Percentiles rank a stretch among this genome's conserved stretches.
Conservation (phyloP, 2,797 vertebrate genomes). For the Lophius americanus region DNA sequence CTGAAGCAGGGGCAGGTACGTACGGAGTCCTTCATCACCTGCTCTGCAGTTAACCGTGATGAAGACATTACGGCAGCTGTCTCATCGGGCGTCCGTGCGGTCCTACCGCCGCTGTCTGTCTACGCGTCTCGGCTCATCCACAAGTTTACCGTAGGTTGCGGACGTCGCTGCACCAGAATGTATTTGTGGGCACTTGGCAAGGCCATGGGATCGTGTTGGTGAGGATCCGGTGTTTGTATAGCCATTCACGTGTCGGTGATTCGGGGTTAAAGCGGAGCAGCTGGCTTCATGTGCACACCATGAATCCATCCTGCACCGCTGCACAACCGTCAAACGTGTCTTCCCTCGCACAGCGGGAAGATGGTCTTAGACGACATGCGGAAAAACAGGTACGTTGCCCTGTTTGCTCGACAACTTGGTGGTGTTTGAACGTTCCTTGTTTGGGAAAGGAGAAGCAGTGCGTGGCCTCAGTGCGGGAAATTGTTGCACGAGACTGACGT, state of each 20-base stretch:
- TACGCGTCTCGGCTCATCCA: constrained; percentile 58
- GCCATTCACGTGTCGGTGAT: constrained; percentile 14
- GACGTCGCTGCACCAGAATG: constrained; percentile 41
- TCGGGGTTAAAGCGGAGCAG: constrained; percentile 10
- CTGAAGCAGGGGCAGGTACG: constrained; percentile 46
- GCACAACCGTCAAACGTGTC: neutral
- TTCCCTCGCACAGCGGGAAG: neutral
- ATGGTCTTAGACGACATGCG: neutral
- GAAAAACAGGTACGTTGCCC: neutral
- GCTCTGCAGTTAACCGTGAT: constrained; percentile 8
- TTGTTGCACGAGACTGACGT: constrained; percentile 33
- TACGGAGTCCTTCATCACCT: neutral
- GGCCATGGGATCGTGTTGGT: neutral
- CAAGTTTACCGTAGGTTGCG: constrained; percentile 66
- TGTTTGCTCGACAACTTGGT: neutral
- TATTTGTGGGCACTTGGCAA: neutral
- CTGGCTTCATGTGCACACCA: constrained; percentile 34
- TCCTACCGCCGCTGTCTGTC: constrained; percentile 54
- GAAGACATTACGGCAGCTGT: constrained; percentile 29
- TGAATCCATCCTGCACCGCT: constrained; percentile 3
- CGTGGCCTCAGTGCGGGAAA: constrained; percentile 30
- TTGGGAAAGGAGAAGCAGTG: constrained; percentile 10
- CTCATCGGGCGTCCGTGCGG: constrained; percentile 44
- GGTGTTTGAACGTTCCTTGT: constrained; percentile 1
- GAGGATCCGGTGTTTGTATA: neutral